These are phyloP conservation scores for Drosophila persimilis DNA, from an alignment of 1,140 invertebrate species.

Conservation along the genomic window DNA sequence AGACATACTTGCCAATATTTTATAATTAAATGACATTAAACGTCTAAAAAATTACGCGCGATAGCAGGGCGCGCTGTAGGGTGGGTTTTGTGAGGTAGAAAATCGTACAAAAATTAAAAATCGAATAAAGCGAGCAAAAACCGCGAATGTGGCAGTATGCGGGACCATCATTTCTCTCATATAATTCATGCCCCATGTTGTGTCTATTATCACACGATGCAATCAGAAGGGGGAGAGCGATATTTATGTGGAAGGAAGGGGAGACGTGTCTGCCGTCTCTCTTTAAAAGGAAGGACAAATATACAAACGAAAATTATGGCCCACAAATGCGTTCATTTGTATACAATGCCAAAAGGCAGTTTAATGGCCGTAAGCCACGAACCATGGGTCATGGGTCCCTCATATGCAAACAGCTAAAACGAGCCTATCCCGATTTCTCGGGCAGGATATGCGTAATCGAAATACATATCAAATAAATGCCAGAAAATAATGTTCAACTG, in stretches of 20 bases:
- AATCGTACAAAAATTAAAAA: conserved; percentile 28
- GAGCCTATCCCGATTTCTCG: background rate
- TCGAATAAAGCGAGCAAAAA: conserved; percentile 32
- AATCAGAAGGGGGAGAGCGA: conserved; percentile 22
- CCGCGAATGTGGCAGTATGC: conserved; percentile 40
- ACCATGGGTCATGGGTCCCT: background rate
- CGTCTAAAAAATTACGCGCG: too few species aligned
- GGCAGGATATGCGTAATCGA: conserved; percentile 11
- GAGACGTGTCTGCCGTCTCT: background rate
- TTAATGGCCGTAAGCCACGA: conserved; percentile 15
- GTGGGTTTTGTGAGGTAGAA: conserved; percentile 18
- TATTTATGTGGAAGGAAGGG: background rate
- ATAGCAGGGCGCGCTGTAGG: conserved; percentile 5
- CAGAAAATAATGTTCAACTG: conserved; percentile 38
- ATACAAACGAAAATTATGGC: conserved; percentile 41
- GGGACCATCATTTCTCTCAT: conserved; percentile 48
- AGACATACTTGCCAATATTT: conserved; percentile 30
- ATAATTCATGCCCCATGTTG: conserved; percentile 63
- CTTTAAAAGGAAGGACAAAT: conserved; percentile 34
- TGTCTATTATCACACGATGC: conserved; percentile 31
- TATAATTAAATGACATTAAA: conserved; percentile 56
- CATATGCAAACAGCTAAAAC: conserved; percentile 28
- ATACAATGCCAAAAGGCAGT: conserved; percentile 48
- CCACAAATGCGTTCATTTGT: conserved; percentile 26
- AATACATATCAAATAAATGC: conserved; percentile 21